A percentile compares a stretch with the other conserved stretches of the same genome.
These are phyloP conservation scores for Homarus americanus DNA, from an alignment of 1,140 invertebrate genomes.

Conservation along the genomic window DNA sequence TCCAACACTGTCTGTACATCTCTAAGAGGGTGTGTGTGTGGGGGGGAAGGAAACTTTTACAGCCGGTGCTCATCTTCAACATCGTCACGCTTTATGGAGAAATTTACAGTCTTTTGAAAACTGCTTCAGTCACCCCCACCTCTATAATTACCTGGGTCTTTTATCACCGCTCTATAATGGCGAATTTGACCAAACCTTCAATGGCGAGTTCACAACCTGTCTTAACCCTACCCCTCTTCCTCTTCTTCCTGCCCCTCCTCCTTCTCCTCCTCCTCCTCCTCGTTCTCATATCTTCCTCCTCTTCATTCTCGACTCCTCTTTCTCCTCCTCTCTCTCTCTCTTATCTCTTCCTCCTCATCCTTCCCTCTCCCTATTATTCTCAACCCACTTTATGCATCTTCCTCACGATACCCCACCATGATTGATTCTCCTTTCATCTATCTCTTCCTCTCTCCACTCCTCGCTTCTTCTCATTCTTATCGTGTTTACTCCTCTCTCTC, in stretches of 20 bases:
- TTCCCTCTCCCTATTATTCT: background rate
- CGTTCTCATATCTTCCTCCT: no score
- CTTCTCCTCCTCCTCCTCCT: background rate
- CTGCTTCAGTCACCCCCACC: background rate
- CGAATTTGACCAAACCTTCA: background rate
- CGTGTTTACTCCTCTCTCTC: no score
- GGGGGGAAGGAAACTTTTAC: slow-evolving; percentile 3
- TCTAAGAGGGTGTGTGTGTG: no score
- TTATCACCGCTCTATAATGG: background rate
- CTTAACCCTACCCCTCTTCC: background rate
- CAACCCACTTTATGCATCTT: no score
- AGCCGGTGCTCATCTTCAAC: background rate
- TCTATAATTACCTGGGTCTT: background rate
- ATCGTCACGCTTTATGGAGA: background rate
- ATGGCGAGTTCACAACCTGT: background rate
- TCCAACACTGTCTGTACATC: background rate
- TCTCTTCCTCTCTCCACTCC: no score
- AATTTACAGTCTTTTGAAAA: background rate
- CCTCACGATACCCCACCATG: no score
- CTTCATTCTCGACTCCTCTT: no score
- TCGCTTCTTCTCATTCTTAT: no score
- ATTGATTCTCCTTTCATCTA: no score
- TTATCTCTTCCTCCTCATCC: no score
- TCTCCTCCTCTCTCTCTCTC: background rate
- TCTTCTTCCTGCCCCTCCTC: background rate